Base-by-base conservation (phyloP, 2,113 vertebrate genomes). In the Herpetotheres cachinnans region DNA sequence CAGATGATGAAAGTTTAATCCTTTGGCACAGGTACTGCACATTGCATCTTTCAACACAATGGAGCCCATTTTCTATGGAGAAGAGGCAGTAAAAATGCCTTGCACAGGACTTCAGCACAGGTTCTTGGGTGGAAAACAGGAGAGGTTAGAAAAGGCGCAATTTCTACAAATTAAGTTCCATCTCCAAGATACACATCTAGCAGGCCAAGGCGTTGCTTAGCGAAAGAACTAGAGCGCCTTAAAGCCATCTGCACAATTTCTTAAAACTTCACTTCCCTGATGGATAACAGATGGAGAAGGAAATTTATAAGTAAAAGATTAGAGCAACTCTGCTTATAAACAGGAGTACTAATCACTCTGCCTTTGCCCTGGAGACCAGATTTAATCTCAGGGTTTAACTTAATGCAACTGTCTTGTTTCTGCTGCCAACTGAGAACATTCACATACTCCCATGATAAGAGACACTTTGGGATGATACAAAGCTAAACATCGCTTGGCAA, bases 271-370 rank as follows among this genome's bases (percentile, higher is more conserved):
- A n/a, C 72, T 96, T 93, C 59, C 72, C 50, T 97, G 96, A 96
- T 97, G 94, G 92, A 89, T 96, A 96, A 89, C 97, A 97, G 97
- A 97, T 96, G 96, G 87, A 90, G 72, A 27, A 96, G 74, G 66
- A 97, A 90, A 96, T 92, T 94, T 97, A 49, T 90, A 90, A 96
- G 96, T 93, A 94, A 90, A 96, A 97, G 95, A 96, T 96, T 94
- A 96, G 93, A 96, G 90, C 62, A 89, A 89, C 78, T 90, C 72
- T 92, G 90, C 90, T 96, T 96, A 97, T 96, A 97, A 96, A 90
- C 93, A 97, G 83, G 82, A 95, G 89, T 95, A 95, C 89, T 97
- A 96, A 97, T 97, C 93, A 94, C 86, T 89, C 87, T 92, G 95
- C 89, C 84, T 95, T 90, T 95, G 87, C 91, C 94, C 96, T 50